Evolutionary conservation across 2,888 invertebrate genomes (phyloP), one percentile per base, ranked within the genome.

Genomic region (Philonicus albiceps): DNA sequence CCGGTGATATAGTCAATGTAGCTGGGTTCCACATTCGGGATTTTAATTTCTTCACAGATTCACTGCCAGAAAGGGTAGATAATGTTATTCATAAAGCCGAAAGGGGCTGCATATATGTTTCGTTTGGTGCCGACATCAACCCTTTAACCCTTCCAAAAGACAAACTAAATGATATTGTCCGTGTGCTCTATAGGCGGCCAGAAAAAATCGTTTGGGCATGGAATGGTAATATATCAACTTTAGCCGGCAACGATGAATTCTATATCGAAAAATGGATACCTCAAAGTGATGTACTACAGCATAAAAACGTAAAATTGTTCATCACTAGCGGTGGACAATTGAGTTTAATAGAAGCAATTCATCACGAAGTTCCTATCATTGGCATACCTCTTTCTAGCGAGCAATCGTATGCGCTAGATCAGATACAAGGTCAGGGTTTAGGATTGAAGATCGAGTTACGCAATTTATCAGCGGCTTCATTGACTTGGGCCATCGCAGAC

Each of bases 181-280:
- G 55, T 19, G 86, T 49, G 8, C 80, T 88, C 37, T 73, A 87
- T 13, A 76, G 27, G 8, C 87, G 88, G 3, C 86, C 86, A n/a
- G 88, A 88, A 72, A 87, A 86, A 72, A 78, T 88, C 2, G 84
- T 88, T 40, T 88, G 88, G 88, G 55, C 86, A 22, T 88, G 88
- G 87, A 88, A 86, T 86, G 88, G 88, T 22, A 87, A 87, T 19
- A 73, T 76, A n/a, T 80, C 86, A 31, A 55, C 55, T 1, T 81
- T 86, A 40, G 34, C 11, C 40, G 43, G 37, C 11, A 85, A 81
- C 1, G 40, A 83, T 16, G 78, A 87, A 31, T 87, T 88, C n/a
- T 87, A 83, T 84, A 27, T 87, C 4, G 30, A 16, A 11, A 40
- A 85, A 34, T 87, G 87, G 87, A 40, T 87, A 30, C 88, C 88